Evolutionary conservation across 2,888 invertebrate genomes (phyloP).

Genomic region (Acleris laterana): DNA sequence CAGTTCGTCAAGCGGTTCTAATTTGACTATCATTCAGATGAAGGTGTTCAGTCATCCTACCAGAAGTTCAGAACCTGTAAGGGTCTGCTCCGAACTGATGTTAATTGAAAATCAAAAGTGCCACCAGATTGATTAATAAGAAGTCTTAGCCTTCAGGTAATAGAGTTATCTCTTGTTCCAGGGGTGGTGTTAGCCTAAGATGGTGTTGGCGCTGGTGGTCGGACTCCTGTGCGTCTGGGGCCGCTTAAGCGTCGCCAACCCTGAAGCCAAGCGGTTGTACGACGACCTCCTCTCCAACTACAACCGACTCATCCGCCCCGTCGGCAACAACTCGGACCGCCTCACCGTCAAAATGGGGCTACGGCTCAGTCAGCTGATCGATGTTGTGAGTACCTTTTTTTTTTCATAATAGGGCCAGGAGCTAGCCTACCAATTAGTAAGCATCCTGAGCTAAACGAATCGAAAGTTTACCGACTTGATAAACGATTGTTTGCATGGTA

Average conservation of each 20-base stretch:
- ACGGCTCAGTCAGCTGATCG: constrained; percentile 94
- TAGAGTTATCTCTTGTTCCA: constrained; percentile 67
- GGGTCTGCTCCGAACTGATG: no score
- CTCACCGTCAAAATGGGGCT: constrained; percentile 98
- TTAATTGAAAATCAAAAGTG: no score
- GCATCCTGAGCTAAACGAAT: no score
- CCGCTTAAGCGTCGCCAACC: constrained; percentile 92
- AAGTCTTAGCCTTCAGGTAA: neutral
- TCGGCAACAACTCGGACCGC: constrained; percentile 96
- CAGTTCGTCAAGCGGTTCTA: no score
- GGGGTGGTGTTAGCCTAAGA: constrained; percentile 94
- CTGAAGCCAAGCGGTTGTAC: constrained; percentile 96
- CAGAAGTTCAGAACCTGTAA: no score
- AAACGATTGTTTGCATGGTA: no score
- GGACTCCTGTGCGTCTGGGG: constrained; percentile 90
- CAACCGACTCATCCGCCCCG: constrained; percentile 97
- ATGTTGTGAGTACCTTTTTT: constrained; percentile 90
- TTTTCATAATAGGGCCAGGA: no score
- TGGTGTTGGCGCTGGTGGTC: constrained; percentile 90
- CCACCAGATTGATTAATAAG: no score
- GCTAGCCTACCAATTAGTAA: no score
- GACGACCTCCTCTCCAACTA: constrained; percentile 97
- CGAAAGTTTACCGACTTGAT: no score
- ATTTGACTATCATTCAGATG: no score
- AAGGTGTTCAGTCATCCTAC: no score